These are phyloP conservation scores for Oryzaephilus surinamensis DNA, from an alignment of 1,140 invertebrate species.

Conservation along the genomic window DNA sequence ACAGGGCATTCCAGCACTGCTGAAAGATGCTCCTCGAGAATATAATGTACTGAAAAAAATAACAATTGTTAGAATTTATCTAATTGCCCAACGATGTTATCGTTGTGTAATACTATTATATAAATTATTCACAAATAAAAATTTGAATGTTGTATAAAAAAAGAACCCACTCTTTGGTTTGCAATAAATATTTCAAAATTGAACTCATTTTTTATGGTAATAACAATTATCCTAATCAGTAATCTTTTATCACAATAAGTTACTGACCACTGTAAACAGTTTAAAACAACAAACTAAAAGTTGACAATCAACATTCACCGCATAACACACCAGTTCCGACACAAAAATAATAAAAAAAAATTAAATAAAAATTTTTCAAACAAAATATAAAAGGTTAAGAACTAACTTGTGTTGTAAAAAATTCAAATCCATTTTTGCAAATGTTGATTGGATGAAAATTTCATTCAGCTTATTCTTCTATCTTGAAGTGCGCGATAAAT, in stretches of 20 bases:
- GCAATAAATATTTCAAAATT: no score
- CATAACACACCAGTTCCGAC: not conserved
- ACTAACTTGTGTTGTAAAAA: slow-evolving; percentile 27
- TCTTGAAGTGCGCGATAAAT: no score
- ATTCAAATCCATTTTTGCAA: slow-evolving; percentile 22
- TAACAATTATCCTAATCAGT: no score
- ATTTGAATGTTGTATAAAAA: no score
- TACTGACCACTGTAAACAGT: not conserved
- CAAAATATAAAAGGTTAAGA: slow-evolving; percentile 9
- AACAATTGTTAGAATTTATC: not conserved
- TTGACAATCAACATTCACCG: not conserved
- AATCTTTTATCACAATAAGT: not conserved
- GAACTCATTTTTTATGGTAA: no score
- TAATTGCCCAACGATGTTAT: not conserved
- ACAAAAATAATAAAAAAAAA: slow-evolving; percentile 9
- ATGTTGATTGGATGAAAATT: no score
- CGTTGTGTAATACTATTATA: no score
- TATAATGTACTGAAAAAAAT: slow-evolving; percentile 28
- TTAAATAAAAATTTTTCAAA: not conserved
- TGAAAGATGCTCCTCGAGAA: slow-evolving; percentile 20
- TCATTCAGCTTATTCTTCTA: no score
- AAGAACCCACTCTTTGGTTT: no score
- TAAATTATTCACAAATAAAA: no score
- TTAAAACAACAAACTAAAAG: not conserved
- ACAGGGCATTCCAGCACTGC: slow-evolving; percentile 23